Percentiles rank a stretch among this genome's conserved stretches.
Conservation (phyloP, 2,797 vertebrate species). For the Liasis olivaceus region DNA sequence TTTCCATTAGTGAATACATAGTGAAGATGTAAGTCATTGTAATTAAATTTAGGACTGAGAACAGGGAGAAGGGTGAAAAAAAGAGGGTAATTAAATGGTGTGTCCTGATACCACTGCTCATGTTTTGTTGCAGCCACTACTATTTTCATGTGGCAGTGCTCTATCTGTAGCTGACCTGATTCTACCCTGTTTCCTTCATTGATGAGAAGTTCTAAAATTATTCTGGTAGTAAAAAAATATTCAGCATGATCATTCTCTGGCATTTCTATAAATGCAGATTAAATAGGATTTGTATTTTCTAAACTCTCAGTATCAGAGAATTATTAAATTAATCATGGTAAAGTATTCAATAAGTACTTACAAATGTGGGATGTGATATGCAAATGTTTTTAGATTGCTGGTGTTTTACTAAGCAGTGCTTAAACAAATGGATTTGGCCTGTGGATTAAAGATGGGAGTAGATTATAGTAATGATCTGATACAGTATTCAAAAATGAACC, state of each 20-base stretch:
- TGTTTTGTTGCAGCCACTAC: not conserved
- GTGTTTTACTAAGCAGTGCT: not conserved
- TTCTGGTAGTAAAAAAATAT: not conserved
- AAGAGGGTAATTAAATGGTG: not conserved
- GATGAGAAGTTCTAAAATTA: not conserved
- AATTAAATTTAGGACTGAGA: not conserved
- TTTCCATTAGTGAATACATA: not conserved
- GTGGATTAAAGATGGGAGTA: not conserved
- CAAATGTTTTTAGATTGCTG: slow-evolving; percentile 2
- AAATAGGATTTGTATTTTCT: slow-evolving; percentile 1
- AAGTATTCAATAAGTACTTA: not conserved
- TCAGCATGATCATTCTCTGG: not conserved
- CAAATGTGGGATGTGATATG: not conserved
- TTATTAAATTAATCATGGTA: not conserved
- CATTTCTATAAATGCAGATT: slow-evolving; percentile 6
- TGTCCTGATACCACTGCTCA: not conserved
- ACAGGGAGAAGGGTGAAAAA: not conserved
- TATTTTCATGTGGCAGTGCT: not conserved
- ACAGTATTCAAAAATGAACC: not conserved
- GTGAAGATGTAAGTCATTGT: not conserved
- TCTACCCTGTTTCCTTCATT: not conserved
- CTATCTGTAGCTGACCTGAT: not conserved
- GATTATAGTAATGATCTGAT: not conserved
- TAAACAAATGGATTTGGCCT: not conserved
- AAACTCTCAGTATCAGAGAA: not conserved